A percentile compares a stretch with the other conserved stretches of the same genome.
Evolutionary conservation across 2,888 invertebrate genomes (phyloP).

Genomic region (Macaria liturata): DNA sequence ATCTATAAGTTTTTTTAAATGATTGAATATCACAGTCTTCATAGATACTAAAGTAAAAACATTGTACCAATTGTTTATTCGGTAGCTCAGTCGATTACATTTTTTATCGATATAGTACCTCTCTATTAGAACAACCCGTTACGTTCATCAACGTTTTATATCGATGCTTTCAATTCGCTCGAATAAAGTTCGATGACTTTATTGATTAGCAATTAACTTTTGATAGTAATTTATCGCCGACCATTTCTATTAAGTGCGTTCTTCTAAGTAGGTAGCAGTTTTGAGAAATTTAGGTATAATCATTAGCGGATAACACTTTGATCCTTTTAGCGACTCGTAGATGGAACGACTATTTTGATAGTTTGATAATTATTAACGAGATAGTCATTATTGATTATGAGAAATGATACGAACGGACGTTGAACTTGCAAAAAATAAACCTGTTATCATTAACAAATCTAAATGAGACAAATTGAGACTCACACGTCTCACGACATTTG

Average conservation of each 20-base stretch:
- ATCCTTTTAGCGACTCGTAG: neutral
- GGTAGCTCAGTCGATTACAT: constrained; percentile 4
- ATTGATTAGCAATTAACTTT: constrained; percentile 35
- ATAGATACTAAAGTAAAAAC: neutral
- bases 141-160: constrained; percentile 28
- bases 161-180: constrained; percentile 29
- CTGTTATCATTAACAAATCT: neutral
- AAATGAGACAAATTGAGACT: constrained; percentile 3
- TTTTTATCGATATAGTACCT: constrained; percentile 18
- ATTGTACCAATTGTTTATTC: constrained; percentile 6
- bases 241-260: constrained; percentile 2
- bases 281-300: neutral
- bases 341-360: neutral
- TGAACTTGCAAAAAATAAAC: no score
- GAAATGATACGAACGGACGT: no score
- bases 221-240: constrained; percentile 19
- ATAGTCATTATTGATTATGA: no score
- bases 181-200: constrained; percentile 31
- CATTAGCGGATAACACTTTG: neutral
- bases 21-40: no score
- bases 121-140: constrained; percentile 25
- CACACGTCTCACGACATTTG: constrained; percentile 19
- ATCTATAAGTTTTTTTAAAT: no score
- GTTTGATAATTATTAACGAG: no score
- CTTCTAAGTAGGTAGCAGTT: neutral